These are phyloP conservation scores for Meriones psammophilus DNA, from an alignment of 2,797 vertebrate species.

Conservation along the genomic window DNA sequence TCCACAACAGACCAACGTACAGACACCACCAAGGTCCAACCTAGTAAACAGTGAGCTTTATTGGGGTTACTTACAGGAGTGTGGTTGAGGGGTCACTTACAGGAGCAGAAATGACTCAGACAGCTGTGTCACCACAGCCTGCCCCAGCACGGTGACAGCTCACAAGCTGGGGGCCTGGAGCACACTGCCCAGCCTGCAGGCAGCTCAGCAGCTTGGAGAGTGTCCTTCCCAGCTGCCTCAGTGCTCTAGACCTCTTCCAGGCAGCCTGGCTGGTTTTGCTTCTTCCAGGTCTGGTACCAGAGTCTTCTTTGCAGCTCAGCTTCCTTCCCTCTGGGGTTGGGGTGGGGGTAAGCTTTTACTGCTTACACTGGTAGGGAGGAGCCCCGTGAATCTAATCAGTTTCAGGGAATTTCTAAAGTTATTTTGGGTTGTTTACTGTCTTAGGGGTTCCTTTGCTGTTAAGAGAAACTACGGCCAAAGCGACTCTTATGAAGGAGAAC, in stretches of 20 bases:
- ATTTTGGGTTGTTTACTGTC: neutral
- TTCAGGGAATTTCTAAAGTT: neutral
- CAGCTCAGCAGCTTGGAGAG: no score
- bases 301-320: neutral
- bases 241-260: neutral
- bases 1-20: neutral
- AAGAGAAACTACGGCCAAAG: no score
- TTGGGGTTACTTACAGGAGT: neutral
- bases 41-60: neutral
- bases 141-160: neutral
- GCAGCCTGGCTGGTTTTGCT: neutral
- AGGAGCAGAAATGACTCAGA: neutral
- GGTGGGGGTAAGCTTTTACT: neutral
- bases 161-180: neutral
- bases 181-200: neutral
- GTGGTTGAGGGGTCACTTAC: neutral
- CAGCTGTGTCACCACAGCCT: neutral
- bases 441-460: no score
- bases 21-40: neutral
- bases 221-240: neutral
- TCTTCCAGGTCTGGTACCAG: neutral
- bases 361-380: neutral
- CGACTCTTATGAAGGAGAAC: no score
- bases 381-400: neutral
- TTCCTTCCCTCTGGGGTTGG: neutral